Evolutionary conservation across 2,888 invertebrate species (phyloP).

Genomic region (Chrysolina oricalcia): DNA sequence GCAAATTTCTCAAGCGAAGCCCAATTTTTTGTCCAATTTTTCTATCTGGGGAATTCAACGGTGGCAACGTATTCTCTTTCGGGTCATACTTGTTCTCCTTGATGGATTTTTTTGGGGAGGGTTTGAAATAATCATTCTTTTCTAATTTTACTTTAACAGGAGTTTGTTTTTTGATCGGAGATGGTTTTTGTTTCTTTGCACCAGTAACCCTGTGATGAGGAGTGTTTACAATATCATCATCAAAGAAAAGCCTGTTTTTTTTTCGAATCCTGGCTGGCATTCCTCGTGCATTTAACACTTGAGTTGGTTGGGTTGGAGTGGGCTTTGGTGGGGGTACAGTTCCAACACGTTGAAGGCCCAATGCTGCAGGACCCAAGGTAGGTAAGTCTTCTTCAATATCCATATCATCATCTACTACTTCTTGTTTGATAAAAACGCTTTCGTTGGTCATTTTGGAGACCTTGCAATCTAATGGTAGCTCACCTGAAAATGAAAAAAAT

Average conservation of each 20-base stretch:
- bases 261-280: conserved; percentile 94
- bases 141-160: conserved; percentile 57
- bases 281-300: conserved; percentile 87
- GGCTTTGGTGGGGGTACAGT: conserved; percentile 83
- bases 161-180: conserved; percentile 67
- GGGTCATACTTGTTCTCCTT: conserved; percentile 62
- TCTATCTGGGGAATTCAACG: conserved; percentile 80
- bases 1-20: conserved; percentile 89
- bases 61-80: conserved; percentile 70
- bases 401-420: conserved; percentile 72
- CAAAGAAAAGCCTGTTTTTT: conserved; percentile 88
- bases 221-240: conserved; percentile 90
- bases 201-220: conserved; percentile 83
- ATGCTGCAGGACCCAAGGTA: conserved; percentile 84
- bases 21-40: conserved; percentile 93
- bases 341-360: conserved; percentile 88
- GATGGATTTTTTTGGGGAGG: conserved; percentile 65
- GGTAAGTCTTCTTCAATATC: conserved; percentile 78
- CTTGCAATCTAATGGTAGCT: conserved; percentile 74
- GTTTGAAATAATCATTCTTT: conserved; percentile 50
- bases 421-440: conserved; percentile 72
- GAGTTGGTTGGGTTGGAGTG: conserved; percentile 81
- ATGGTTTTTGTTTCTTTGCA: conserved; percentile 79
- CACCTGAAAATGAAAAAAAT: conserved; percentile 69
- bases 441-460: conserved; percentile 71